Percentiles rank a stretch among this genome's conserved stretches.
Conservation (phyloP, 1,140 invertebrate species). For the Lordiphosa collinella region DNA sequence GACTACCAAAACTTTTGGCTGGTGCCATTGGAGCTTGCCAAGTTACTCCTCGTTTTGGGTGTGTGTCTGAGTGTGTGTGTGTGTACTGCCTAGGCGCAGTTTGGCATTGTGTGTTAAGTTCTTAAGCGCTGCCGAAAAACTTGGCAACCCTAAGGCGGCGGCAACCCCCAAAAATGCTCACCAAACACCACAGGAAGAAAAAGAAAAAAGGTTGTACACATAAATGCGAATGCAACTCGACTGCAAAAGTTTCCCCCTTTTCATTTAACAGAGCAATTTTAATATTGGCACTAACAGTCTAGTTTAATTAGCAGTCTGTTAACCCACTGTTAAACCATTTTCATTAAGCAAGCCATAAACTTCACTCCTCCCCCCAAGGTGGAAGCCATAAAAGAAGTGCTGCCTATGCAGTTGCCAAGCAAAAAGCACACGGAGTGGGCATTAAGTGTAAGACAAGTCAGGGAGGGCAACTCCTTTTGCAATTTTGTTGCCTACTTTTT, state of each 20-base stretch:
- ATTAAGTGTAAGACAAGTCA: conserved; percentile 19
- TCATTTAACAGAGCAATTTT: too few species aligned
- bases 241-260: too few species aligned
- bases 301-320: too few species aligned
- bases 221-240: too few species aligned
- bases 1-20: conserved; percentile 3
- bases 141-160: conserved; percentile 49
- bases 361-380: background rate
- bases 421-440: background rate
- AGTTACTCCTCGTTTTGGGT: conserved; percentile 15
- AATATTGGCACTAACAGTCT: too few species aligned
- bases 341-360: too few species aligned
- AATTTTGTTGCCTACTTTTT: conserved; percentile 31
- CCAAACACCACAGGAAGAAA: background rate
- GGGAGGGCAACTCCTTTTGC: conserved; percentile 31
- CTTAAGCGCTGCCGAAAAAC: conserved; percentile 73
- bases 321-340: too few species aligned
- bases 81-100: conserved; percentile 21
- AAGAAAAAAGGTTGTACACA: too few species aligned
- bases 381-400: conserved; percentile 46
- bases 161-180: conserved; percentile 16
- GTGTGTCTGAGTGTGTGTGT: background rate
- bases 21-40: conserved; percentile 14
- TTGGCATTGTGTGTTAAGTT: conserved; percentile 69
- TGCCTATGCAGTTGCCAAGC: conserved; percentile 35